Percentiles rank a stretch among this genome's conserved stretches.
Conservation (phyloP, 2,888 invertebrate species). For the Rhaphigaster nebulosa region DNA sequence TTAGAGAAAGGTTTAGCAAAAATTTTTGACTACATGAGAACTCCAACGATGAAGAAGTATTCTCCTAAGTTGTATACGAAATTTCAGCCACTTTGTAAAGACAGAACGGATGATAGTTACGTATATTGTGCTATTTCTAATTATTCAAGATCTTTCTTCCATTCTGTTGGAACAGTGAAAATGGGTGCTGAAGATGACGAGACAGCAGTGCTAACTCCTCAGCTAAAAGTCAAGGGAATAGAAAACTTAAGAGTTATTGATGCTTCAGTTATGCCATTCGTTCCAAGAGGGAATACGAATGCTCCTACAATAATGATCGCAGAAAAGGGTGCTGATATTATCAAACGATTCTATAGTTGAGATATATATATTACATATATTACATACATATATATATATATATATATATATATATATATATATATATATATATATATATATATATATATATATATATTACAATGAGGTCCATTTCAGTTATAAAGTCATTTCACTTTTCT, state of each 20-base stretch:
- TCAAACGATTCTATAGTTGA: constrained; percentile 56
- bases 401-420: too few species aligned
- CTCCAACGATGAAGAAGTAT: constrained; percentile 51
- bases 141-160: constrained; percentile 71
- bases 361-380: too few species aligned
- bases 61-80: constrained; percentile 53
- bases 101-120: constrained; percentile 62
- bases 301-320: constrained; percentile 68
- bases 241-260: constrained; percentile 68
- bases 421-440: too few species aligned
- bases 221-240: constrained; percentile 66
- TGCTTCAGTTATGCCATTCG: constrained; percentile 68
- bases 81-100: constrained; percentile 39
- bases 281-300: constrained; percentile 67
- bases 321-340: constrained; percentile 67
- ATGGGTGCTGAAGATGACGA: constrained; percentile 66
- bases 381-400: too few species aligned
- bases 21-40: constrained; percentile 46
- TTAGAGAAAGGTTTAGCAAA: constrained; percentile 78
- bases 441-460: neutral
- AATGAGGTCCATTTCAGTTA: neutral
- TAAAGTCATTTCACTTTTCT: neutral
- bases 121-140: constrained; percentile 73
- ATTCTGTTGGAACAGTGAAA: constrained; percentile 66
- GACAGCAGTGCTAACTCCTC: constrained; percentile 66